A percentile compares a stretch with the other conserved stretches of the same genome.
phyloP scores from a whole-genome alignment of 2,888 invertebrate species.

The Stenichneumon culpator region DNA sequence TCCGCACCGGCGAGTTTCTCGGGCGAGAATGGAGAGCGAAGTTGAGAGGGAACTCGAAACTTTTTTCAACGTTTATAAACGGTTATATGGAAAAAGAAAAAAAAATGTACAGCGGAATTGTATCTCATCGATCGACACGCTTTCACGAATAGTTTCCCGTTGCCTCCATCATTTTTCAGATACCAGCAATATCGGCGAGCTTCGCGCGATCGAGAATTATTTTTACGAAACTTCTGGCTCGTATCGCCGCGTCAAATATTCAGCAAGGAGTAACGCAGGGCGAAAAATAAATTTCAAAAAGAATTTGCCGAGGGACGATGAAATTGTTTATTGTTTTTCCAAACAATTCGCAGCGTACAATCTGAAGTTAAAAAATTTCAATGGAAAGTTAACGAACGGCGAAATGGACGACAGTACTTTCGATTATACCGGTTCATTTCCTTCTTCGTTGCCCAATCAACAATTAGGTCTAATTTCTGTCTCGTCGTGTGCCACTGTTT shows the following conservation, averaged over 20 bases:
- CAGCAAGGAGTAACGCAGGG: background rate
- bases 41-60: slow-evolving; percentile 43
- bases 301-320: background rate
- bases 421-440: background rate
- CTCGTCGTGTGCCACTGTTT: slow-evolving; percentile 18
- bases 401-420: background rate
- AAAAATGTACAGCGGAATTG: slow-evolving; percentile 19
- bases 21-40: slow-evolving; percentile 22
- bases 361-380: background rate
- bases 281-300: background rate
- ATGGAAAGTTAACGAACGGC: background rate
- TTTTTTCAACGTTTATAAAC: slow-evolving; percentile 29
- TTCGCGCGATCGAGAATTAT: background rate
- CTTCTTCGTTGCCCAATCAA: slow-evolving; percentile 13
- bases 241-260: background rate
- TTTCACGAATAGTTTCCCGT: slow-evolving; percentile 1
- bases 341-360: background rate
- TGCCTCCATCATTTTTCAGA: background rate
- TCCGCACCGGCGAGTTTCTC: slow-evolving; percentile 11
- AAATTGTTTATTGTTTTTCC: background rate
- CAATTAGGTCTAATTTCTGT: slow-evolving; percentile 49
- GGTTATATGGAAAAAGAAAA: slow-evolving; percentile 5
- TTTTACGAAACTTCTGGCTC: background rate
- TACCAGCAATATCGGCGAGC: background rate
- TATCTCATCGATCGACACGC: slow-evolving; percentile 21